Base-by-base conservation (phyloP, 2,888 invertebrate species). In the Ormia ochracea region DNA sequence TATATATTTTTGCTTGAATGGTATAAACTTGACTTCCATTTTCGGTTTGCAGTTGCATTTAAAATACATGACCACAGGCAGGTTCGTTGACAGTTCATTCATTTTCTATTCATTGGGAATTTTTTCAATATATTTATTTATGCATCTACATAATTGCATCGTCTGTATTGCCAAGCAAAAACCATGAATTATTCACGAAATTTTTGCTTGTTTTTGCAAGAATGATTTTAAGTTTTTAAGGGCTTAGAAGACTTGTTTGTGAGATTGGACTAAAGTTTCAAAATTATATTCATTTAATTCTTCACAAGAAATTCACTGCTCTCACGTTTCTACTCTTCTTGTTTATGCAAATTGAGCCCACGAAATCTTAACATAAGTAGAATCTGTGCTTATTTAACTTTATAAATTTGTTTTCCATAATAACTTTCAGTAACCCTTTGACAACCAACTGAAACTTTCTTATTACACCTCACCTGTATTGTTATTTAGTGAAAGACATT, bases 121-220 rank as follows among this genome's bases (percentile, higher is more conserved):
- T 6, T n/a, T 38, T 38, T 38, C 1, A n/a, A 14, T 14, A 14
- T n/a, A 14, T 38, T 38, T 38, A 38, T 14, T 5, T 38, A 2
- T 38, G 4, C 14, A 38, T 5, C 14, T 14, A 6, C 9, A 38
- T n/a, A 38, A 4, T 38, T n/a, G 17, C 17, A 17, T 0, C 17
- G 5, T 17, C 14, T 41, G 50, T 26, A n/a, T 14, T 3, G 3
- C 9, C n/a, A n/a, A n/a, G n/a, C n/a, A n/a, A n/a, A n/a, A n/a
- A n/a, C n/a, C 14, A 65, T 65, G 63, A 65, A 65, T 65, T 36
- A 65, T 65, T 65, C 48, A 65, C 23, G 9, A 36, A 65, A 6
- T 1, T 33, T 50, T 36, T 36, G 5, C 50, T 5, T 48, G n/a
- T 19, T 21, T 48, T 48, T 26, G 9, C 19, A 33, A 14, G 38